These are phyloP conservation scores for Eulemur mongoz DNA, from an alignment of 2,797 vertebrate species.

Conservation along the genomic window DNA sequence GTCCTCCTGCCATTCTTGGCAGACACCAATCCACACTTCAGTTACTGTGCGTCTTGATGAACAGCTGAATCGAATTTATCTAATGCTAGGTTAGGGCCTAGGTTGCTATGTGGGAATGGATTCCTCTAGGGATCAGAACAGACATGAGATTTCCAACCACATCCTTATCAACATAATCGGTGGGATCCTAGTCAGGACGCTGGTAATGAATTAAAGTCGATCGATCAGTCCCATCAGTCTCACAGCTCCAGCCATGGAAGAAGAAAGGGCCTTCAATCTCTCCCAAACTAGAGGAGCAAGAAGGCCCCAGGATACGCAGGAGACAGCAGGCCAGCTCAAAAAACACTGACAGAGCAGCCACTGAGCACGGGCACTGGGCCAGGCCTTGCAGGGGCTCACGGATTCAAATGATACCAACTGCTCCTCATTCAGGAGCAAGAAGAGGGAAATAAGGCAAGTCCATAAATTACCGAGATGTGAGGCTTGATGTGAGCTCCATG, in stretches of 20 bases:
- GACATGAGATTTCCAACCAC: slow-evolving; percentile 58
- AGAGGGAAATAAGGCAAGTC: neutral
- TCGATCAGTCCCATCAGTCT: neutral
- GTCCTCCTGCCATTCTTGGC: slow-evolving; percentile 9
- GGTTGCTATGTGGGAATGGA: neutral
- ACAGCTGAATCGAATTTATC: slow-evolving; percentile 55
- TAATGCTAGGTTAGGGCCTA: slow-evolving; percentile 45
- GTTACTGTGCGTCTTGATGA: slow-evolving; percentile 35
- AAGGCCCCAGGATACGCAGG: neutral
- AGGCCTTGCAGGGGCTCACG: neutral
- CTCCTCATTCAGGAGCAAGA: slow-evolving; percentile 8
- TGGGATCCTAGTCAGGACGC: slow-evolving; percentile 22
- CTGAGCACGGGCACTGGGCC: neutral
- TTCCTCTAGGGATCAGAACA: slow-evolving; percentile 57
- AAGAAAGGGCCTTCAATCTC: slow-evolving; percentile 8
- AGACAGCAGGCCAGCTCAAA: neutral
- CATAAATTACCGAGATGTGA: neutral
- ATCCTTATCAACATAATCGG: slow-evolving; percentile 52
- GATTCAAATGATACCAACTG: neutral
- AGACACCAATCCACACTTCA: slow-evolving; percentile 53
- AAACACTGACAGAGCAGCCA: neutral
- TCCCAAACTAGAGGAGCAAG: neutral
- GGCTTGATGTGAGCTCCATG: neutral
- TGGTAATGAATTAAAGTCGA: slow-evolving; percentile 52
- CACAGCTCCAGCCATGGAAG: neutral